These are phyloP conservation scores for Chrysomallon squamiferum DNA, from an alignment of 1,140 invertebrate species.

Conservation along the genomic window DNA sequence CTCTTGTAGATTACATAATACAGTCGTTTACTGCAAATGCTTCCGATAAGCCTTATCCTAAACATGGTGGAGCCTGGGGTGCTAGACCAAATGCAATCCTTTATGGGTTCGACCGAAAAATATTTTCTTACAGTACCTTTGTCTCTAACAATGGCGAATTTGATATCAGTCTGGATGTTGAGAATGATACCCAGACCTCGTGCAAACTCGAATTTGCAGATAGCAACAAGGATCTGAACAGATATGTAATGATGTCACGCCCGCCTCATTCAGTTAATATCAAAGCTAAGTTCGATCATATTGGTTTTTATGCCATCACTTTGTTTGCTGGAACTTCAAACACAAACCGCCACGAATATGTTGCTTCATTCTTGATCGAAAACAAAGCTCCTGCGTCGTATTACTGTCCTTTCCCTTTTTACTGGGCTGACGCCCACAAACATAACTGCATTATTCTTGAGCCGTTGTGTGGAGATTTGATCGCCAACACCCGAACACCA, in stretches of 20 bases:
- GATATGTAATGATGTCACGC: neutral
- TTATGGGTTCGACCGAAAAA: neutral
- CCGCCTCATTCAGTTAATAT: neutral
- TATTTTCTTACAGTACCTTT: neutral
- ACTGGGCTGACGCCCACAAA: neutral
- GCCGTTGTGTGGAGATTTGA: neutral
- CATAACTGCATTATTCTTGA: neutral
- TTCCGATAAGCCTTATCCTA: constrained; percentile 9
- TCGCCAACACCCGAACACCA: neutral
- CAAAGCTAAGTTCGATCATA: neutral
- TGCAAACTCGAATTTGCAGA: neutral
- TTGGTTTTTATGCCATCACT: neutral
- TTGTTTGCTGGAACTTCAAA: neutral
- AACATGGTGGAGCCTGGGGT: constrained; percentile 3
- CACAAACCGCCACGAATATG: neutral
- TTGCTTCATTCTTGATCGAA: neutral
- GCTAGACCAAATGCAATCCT: neutral
- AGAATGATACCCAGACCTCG: neutral
- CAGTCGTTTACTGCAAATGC: constrained; percentile 6
- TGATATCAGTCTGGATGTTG: neutral
- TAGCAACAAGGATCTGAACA: neutral
- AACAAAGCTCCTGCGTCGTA: neutral
- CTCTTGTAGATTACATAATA: constrained; percentile 21
- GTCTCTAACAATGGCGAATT: neutral
- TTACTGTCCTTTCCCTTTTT: neutral